Evolutionary conservation across 1,140 invertebrate species (phyloP).

Genomic region (Triops longicaudatus): DNA sequence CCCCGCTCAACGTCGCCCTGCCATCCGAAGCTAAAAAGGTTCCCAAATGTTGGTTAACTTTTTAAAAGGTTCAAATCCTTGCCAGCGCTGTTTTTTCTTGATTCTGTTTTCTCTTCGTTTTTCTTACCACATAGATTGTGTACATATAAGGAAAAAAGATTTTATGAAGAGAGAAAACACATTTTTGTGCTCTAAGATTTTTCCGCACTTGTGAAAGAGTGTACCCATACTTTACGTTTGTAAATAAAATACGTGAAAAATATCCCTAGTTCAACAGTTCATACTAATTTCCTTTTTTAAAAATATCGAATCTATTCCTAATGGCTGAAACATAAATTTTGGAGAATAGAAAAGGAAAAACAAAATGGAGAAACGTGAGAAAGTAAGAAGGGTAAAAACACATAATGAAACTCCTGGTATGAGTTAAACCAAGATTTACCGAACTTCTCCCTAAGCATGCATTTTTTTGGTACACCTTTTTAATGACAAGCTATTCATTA

Average conservation of each 20-base stretch:
- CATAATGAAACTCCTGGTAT: no score
- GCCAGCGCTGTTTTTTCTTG: neutral
- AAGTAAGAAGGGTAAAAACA: no score
- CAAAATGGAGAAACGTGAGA: no score
- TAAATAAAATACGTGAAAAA: neutral
- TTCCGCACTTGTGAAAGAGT: neutral
- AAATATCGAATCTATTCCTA: no score
- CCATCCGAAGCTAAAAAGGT: neutral
- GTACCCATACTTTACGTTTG: conserved; percentile 1
- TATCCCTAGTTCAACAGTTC: neutral
- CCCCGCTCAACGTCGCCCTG: neutral
- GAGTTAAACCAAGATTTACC: no score
- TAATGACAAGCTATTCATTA: no score
- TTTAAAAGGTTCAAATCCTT: neutral
- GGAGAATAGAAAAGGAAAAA: no score
- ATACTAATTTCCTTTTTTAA: no score
- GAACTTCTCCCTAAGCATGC: no score
- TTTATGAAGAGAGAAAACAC: neutral
- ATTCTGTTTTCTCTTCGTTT: neutral
- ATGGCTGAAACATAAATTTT: no score
- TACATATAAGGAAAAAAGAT: neutral
- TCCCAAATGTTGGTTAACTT: neutral
- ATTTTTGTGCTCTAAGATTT: neutral
- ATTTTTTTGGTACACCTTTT: no score
- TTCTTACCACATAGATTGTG: neutral